Conservation (phyloP, 2,113 vertebrate genomes). For the Illadopsis cleaveri region DNA sequence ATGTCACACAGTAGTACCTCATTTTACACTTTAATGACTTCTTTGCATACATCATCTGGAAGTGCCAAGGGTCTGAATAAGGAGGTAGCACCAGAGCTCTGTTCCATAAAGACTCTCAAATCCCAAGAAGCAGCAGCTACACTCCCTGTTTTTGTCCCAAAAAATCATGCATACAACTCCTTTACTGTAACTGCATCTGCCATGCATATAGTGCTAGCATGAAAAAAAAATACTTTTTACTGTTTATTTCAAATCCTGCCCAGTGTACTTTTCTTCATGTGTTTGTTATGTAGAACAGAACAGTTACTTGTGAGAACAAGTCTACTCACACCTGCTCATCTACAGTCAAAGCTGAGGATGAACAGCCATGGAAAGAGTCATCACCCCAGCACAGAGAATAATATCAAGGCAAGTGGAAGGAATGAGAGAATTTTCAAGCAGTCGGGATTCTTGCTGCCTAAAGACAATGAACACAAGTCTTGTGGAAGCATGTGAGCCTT, state of each 20-base stretch:
- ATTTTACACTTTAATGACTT: neutral
- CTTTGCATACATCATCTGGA: conserved; percentile 17
- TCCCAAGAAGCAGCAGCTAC: neutral
- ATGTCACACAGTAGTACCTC: neutral
- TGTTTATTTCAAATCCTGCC: neutral
- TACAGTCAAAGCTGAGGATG: neutral
- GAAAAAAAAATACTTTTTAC: neutral
- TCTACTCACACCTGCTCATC: neutral
- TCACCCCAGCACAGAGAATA: neutral
- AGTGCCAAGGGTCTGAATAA: conserved; percentile 20
- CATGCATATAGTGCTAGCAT: neutral
- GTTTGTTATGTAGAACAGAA: neutral
- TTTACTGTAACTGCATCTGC: neutral
- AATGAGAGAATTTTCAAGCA: conserved; percentile 28
- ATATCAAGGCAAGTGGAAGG: neutral
- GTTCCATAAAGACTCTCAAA: neutral
- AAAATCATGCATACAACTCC: conserved; percentile 13
- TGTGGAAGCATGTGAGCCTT: neutral
- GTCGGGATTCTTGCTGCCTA: conserved; percentile 10
- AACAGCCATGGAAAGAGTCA: neutral
- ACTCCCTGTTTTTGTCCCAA: conserved; percentile 57
- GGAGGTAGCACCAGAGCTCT: conserved; percentile 50
- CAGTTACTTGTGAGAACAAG: neutral
- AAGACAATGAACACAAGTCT: neutral
- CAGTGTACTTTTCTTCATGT: neutral